phyloP scores from a whole-genome alignment of 64 coral and sea anemone species.

The Stichodactyla mertensii region DNA sequence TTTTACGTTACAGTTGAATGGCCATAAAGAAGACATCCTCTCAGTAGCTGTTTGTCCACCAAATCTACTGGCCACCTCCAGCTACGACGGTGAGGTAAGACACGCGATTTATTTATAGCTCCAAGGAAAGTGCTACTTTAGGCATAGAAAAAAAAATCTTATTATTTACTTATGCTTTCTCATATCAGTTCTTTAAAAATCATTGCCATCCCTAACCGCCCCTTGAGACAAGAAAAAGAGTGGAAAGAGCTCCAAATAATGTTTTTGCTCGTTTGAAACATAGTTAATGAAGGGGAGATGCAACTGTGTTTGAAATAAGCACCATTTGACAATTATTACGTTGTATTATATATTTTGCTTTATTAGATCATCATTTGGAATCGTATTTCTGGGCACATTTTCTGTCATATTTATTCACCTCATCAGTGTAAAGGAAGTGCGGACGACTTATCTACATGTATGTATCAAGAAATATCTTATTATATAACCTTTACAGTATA shows the following conservation, averaged over 20 bases:
- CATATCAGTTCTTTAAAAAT: no score
- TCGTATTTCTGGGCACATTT: constrained; percentile 91
- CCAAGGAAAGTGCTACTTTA: no score
- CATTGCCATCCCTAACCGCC: no score
- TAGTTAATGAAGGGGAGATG: no score
- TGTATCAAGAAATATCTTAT: background rate
- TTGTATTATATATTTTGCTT: background rate
- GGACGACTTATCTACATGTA: constrained; percentile 46
- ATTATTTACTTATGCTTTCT: no score
- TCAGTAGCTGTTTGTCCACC: constrained; percentile 88
- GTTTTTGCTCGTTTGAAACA: no score
- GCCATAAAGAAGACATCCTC: constrained; percentile 94
- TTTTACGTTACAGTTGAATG: constrained; percentile 60
- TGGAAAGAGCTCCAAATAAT: no score
- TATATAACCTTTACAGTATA: background rate
- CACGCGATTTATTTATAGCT: background rate
- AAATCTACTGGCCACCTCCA: constrained; percentile 92
- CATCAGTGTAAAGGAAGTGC: constrained; percentile 34
- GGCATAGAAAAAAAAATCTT: no score
- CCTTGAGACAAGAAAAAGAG: no score
- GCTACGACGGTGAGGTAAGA: constrained; percentile 95
- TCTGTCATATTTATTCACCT: constrained; percentile 89
- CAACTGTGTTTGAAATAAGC: no score
- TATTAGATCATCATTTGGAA: constrained; percentile 98
- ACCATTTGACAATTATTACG: no score